A percentile compares a stretch with the other conserved stretches of the same genome.
Evolutionary conservation across 2,797 vertebrate genomes (phyloP).

Genomic region (Gobio occitaniae): DNA sequence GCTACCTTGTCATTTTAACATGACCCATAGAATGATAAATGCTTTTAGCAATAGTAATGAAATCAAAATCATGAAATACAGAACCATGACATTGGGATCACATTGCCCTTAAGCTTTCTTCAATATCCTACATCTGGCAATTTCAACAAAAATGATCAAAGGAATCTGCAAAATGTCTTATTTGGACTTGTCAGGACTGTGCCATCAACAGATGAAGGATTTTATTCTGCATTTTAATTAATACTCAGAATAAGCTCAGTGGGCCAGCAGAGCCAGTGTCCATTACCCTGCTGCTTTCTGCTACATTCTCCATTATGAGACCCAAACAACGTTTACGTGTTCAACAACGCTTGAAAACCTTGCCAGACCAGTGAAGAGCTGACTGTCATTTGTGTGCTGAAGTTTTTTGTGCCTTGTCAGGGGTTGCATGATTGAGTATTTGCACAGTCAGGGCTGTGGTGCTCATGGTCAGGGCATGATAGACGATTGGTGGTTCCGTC

Average conservation of each 20-base stretch:
- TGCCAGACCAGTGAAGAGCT: slow-evolving; percentile 4
- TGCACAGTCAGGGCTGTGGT: background rate
- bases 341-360: slow-evolving; percentile 21
- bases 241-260: slow-evolving; percentile 49
- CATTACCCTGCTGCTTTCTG: slow-evolving; percentile 54
- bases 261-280: slow-evolving; percentile 32
- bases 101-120: background rate
- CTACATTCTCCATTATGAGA: slow-evolving; percentile 37
- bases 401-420: slow-evolving; percentile 27
- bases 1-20: background rate
- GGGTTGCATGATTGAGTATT: slow-evolving; percentile 34
- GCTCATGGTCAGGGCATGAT: slow-evolving; percentile 23
- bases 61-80: background rate
- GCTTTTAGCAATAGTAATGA: background rate
- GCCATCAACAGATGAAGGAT: slow-evolving; percentile 46
- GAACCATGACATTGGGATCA: background rate
- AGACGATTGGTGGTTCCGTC: slow-evolving; percentile 43
- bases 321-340: slow-evolving; percentile 35
- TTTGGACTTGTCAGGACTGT: background rate
- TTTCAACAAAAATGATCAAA: background rate
- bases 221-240: slow-evolving; percentile 44
- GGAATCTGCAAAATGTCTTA: slow-evolving; percentile 32
- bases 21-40: background rate
- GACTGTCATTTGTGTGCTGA: slow-evolving; percentile 2
- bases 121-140: background rate